Evolutionary conservation across 1,140 invertebrate species (phyloP).

Genomic region (Tenebrio molitor): DNA sequence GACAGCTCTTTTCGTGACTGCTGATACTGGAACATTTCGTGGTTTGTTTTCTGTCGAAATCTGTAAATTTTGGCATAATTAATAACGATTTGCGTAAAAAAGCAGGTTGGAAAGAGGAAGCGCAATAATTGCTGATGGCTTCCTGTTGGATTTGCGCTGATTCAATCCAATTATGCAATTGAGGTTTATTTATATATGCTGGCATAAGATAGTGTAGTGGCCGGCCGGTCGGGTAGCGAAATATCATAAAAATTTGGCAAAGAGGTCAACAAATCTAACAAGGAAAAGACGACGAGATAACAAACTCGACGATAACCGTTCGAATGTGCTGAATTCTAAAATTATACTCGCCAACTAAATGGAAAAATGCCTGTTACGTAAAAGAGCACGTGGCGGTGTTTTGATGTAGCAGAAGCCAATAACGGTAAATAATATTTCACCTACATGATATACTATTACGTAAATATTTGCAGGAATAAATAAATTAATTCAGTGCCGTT

Average conservation of each 20-base stretch:
- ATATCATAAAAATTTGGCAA: conserved; percentile 37
- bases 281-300: conserved; percentile 41
- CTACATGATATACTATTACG: conserved; percentile 32
- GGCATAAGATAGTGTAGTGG: conserved; percentile 31
- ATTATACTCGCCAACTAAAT: conserved; percentile 27
- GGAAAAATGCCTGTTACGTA: conserved; percentile 46
- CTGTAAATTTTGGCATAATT: conserved; percentile 6
- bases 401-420: conserved; percentile 26
- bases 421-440: conserved; percentile 39
- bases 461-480: conserved; percentile 49
- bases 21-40: no score
- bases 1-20: no score
- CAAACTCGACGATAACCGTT: conserved; percentile 39
- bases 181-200: conserved; percentile 37
- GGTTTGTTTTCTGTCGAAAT: no score
- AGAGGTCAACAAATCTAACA: conserved; percentile 31
- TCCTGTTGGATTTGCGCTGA: conserved; percentile 19
- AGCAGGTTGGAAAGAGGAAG: conserved; percentile 1
- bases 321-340: conserved; percentile 29
- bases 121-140: conserved; percentile 14
- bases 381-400: conserved; percentile 45
- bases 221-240: conserved; percentile 15
- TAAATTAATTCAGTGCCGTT: conserved; percentile 54
- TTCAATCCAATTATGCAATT: conserved; percentile 25
- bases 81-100: conserved; percentile 9